Conservation (phyloP, 2,888 invertebrate genomes). For the Leptinotarsa rubiginosa region DNA sequence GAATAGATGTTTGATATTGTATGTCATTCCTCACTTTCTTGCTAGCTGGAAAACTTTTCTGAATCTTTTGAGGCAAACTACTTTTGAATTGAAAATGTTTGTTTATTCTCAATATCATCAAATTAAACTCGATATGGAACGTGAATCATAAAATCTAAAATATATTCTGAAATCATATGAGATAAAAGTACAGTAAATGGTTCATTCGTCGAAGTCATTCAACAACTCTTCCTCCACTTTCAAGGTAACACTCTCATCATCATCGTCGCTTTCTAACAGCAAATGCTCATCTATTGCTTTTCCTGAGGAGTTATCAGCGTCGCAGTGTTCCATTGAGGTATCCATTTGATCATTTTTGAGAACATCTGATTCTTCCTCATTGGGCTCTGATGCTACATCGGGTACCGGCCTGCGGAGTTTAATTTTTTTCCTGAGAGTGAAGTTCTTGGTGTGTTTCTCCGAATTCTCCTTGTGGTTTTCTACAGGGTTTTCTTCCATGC, state of each 20-base stretch:
- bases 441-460: background rate
- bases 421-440: slow-evolving; percentile 29
- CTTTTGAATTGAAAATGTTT: no score
- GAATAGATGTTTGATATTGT: no score
- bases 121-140: background rate
- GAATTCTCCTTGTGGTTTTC: slow-evolving; percentile 28
- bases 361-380: slow-evolving; percentile 6
- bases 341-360: background rate
- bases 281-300: slow-evolving; percentile 59
- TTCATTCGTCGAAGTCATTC: slow-evolving; percentile 65
- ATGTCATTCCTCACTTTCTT: no score
- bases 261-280: slow-evolving; percentile 61
- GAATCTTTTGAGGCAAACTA: no score
- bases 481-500: slow-evolving; percentile 41
- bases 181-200: slow-evolving; percentile 55
- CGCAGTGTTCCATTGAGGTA: slow-evolving; percentile 13
- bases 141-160: background rate
- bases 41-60: no score
- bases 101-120: no score
- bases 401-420: slow-evolving; percentile 41
- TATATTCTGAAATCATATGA: background rate
- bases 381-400: background rate
- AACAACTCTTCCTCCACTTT: slow-evolving; percentile 64
- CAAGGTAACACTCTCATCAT: slow-evolving; percentile 54
- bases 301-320: slow-evolving; percentile 27